These are phyloP conservation scores for Neomorphus geoffroyi DNA, from an alignment of 2,797 vertebrate species.

Conservation along the genomic window DNA sequence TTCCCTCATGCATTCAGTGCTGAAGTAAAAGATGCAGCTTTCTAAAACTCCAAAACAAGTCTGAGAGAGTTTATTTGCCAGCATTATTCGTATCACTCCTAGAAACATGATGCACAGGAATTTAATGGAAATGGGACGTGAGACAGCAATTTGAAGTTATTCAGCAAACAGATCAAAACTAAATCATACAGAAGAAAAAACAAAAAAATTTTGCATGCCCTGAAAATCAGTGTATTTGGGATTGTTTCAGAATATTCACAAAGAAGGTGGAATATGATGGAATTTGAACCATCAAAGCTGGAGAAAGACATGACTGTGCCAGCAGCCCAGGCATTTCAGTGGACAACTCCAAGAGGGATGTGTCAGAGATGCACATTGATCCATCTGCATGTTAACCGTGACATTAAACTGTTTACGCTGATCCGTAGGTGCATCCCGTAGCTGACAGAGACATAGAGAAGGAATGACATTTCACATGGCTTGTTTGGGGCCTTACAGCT, in stretches of 20 bases:
- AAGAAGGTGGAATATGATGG: too few species aligned
- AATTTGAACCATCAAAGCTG: background rate
- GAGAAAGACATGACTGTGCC: fast-evolving
- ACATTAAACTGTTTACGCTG: background rate
- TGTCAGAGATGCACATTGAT: fast-evolving
- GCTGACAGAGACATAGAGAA: background rate
- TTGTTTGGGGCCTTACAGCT: background rate
- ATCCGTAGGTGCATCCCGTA: background rate
- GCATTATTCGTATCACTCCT: too few species aligned
- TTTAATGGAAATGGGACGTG: background rate
- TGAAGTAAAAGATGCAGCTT: too few species aligned
- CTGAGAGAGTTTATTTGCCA: too few species aligned
- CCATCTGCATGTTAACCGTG: background rate
- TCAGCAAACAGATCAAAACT: background rate
- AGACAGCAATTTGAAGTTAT: background rate
- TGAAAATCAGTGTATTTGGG: background rate
- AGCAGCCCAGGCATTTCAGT: background rate
- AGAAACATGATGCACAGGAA: fast-evolving
- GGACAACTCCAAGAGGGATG: background rate
- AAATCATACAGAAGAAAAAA: background rate
- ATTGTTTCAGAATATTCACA: background rate
- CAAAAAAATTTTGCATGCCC: background rate
- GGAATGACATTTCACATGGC: background rate
- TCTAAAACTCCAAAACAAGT: too few species aligned
- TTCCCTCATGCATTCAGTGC: too few species aligned